A percentile compares a stretch with the other conserved stretches of the same genome.
Conservation (phyloP, 2,113 vertebrate genomes). For the Xenopus borealis region DNA sequence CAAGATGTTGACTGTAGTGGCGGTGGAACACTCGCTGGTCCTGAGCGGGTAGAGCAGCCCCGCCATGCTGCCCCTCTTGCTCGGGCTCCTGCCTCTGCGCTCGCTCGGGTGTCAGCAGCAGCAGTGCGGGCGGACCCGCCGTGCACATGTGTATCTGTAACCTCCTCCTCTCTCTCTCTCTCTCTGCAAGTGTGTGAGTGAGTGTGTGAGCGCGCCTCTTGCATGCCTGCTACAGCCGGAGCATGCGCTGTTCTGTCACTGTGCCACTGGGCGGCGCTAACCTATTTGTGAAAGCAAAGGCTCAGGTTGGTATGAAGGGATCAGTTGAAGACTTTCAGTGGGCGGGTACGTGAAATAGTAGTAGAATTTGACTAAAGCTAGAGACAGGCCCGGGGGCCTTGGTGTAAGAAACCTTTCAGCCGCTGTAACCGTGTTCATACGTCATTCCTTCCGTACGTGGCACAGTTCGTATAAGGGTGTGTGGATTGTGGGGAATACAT, state of each 20-base stretch:
- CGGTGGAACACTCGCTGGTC: constrained; percentile 75
- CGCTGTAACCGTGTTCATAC: too few relatives aligned
- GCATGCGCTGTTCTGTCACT: background rate
- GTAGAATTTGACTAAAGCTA: too few relatives aligned
- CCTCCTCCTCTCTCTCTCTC: too few relatives aligned
- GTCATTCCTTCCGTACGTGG: too few relatives aligned
- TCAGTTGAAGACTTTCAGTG: background rate
- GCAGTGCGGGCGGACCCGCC: constrained; percentile 46
- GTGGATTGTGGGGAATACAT: too few relatives aligned
- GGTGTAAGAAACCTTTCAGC: too few relatives aligned
- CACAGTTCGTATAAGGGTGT: too few relatives aligned
- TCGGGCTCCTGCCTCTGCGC: constrained; percentile 52
- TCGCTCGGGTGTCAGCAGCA: constrained; percentile 21
- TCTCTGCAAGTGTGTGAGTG: constrained; percentile 11
- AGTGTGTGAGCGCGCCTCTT: constrained; percentile 45
- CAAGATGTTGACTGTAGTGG: constrained; percentile 82
- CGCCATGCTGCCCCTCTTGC: constrained; percentile 80
- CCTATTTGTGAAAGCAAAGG: constrained; percentile 10
- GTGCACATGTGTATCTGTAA: constrained; percentile 39
- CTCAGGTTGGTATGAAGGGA: background rate
- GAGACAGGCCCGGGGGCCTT: too few relatives aligned
- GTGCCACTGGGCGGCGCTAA: constrained; percentile 16
- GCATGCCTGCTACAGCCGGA: constrained; percentile 21
- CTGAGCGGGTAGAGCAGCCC: constrained; percentile 77
- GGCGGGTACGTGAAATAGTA: too few relatives aligned